phyloP scores from a whole-genome alignment of 2,797 vertebrate species.

The Loris lydekkerianus region DNA sequence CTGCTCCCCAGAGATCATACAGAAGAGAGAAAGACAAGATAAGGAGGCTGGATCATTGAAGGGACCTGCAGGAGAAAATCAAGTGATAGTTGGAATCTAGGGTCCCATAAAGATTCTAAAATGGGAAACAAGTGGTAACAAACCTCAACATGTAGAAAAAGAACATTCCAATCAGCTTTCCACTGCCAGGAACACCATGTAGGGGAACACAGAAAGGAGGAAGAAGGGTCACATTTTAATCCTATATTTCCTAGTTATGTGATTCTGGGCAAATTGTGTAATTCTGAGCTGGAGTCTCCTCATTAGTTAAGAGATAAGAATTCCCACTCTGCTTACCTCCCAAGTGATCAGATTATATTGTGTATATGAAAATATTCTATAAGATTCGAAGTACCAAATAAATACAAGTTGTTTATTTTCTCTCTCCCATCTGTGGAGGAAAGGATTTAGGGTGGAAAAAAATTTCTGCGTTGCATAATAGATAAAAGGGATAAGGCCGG shows the following conservation, averaged over 20 bases:
- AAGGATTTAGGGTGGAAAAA: neutral
- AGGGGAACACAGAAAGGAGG: neutral
- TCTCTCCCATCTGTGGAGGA: neutral
- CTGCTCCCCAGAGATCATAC: neutral
- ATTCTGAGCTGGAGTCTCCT: neutral
- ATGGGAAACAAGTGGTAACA: conserved; percentile 16
- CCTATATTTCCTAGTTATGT: neutral
- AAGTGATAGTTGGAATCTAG: neutral
- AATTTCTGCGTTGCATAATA: neutral
- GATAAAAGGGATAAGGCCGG: neutral
- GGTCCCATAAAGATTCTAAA: conserved; percentile 19
- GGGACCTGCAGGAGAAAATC: neutral
- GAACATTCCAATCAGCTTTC: neutral
- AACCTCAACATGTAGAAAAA: neutral
- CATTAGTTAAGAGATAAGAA: neutral
- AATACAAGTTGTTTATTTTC: neutral
- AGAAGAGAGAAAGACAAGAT: neutral
- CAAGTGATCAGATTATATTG: conserved; percentile 37
- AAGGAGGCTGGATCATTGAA: neutral
- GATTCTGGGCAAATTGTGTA: neutral
- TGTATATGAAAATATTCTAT: conserved; percentile 14
- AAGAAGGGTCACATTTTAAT: neutral
- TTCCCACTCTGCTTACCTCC: conserved; percentile 1
- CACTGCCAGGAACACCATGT: neutral
- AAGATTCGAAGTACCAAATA: neutral